Evolutionary conservation across 2,797 vertebrate genomes (phyloP).

Genomic region (Acridotheres tristis): DNA sequence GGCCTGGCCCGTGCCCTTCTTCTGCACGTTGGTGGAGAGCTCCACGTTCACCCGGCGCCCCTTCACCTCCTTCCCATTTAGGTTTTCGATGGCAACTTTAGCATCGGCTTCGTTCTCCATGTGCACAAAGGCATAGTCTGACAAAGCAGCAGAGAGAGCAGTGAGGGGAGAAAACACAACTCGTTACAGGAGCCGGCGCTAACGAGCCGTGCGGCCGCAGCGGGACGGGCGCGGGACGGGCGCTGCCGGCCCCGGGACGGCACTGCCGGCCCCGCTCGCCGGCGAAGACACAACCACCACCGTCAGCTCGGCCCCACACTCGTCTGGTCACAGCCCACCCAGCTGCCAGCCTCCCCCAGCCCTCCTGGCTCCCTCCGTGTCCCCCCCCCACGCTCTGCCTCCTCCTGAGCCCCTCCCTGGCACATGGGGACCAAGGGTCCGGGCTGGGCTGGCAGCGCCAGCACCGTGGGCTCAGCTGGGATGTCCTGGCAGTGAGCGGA

Average conservation of each 20-base stretch:
- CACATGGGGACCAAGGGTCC: background rate
- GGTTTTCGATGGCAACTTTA: conserved; percentile 93
- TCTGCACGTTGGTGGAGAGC: conserved; percentile 86
- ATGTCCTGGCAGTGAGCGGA: background rate
- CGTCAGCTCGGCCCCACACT: background rate
- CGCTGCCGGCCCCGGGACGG: background rate
- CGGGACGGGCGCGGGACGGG: background rate
- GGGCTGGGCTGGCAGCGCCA: background rate
- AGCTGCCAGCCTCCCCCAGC: background rate
- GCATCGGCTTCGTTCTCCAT: conserved; percentile 99
- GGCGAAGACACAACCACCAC: background rate
- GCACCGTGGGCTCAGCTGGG: background rate
- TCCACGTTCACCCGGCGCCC: conserved; percentile 94
- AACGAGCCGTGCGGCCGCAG: background rate
- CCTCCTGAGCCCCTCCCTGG: background rate
- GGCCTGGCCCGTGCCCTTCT: conserved; percentile 69
- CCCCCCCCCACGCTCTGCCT: background rate
- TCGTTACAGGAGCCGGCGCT: conserved; percentile 14
- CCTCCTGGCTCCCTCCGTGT: rapidly evolving
- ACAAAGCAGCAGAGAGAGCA: conserved; percentile 83
- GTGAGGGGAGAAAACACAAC: conserved; percentile 70
- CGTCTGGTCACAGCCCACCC: background rate
- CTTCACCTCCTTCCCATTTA: conserved; percentile 97
- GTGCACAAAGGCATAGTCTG: conserved; percentile 98
- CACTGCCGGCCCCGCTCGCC: background rate